These are phyloP conservation scores for Dasyornis broadbenti DNA, from an alignment of 2,113 vertebrate genomes.

Conservation along the genomic window DNA sequence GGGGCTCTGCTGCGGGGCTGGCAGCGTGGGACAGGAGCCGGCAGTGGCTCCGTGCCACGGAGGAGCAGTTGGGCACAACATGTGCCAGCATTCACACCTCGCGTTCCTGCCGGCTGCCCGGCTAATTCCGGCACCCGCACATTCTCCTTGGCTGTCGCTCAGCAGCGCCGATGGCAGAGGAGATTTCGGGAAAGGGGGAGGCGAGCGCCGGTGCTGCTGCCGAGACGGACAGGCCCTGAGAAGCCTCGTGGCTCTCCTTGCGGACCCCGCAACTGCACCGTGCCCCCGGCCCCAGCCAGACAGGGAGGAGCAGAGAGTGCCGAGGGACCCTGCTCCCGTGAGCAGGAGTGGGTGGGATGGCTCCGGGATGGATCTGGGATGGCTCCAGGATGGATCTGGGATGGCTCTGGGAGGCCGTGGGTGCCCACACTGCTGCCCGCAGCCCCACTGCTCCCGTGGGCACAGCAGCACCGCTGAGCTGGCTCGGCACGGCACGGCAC, in stretches of 20 bases:
- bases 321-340: not conserved
- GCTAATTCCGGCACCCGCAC: not conserved
- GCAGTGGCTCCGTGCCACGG: not conserved
- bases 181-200: not conserved
- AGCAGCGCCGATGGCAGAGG: not conserved
- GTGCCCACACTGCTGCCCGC: not conserved
- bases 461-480: not conserved
- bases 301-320: not conserved
- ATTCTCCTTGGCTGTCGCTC: not conserved
- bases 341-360: not conserved
- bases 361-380: not conserved
- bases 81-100: not conserved
- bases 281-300: not conserved
- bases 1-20: not conserved
- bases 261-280: not conserved
- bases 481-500: not conserved
- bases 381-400: not conserved
- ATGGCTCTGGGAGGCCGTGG: not conserved
- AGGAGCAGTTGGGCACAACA: constrained; percentile 20
- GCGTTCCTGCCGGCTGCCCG: not conserved
- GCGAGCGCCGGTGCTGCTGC: fast-evolving
- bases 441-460: not conserved
- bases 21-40: not conserved
- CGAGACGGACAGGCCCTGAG: not conserved
- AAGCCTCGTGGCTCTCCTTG: not conserved